phyloP scores from a whole-genome alignment of 1,140 invertebrate genomes.

The Caenorhabditis inopinata region DNA sequence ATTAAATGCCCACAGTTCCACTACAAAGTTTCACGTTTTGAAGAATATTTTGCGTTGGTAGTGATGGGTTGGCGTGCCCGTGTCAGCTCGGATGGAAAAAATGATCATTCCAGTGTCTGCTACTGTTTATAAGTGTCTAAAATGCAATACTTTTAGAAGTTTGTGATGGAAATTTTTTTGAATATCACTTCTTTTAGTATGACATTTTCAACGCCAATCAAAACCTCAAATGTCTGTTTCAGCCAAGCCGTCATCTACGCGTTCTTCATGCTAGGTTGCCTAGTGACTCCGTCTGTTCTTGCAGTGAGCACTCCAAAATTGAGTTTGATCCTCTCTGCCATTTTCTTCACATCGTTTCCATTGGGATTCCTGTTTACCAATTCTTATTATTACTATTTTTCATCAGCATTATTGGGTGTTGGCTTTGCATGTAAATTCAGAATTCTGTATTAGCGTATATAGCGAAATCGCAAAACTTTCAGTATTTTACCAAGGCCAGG shows the following conservation, averaged over 20 bases:
- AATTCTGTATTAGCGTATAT: neutral
- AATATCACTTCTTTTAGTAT: too few relatives aligned
- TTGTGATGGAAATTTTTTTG: too few relatives aligned
- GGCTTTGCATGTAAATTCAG: slow-evolving; percentile 38
- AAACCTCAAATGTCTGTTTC: too few relatives aligned
- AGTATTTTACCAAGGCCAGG: slow-evolving; percentile 43
- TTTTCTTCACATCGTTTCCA: slow-evolving; percentile 16
- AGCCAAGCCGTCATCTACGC: slow-evolving; percentile 31
- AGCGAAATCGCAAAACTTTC: neutral
- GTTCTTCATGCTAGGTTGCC: slow-evolving; percentile 29
- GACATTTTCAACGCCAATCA: too few relatives aligned
- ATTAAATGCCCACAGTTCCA: too few relatives aligned
- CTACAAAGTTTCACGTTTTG: too few relatives aligned
- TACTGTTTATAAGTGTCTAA: too few relatives aligned
- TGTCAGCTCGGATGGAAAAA: too few relatives aligned
- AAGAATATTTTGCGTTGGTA: too few relatives aligned
- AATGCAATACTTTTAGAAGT: too few relatives aligned
- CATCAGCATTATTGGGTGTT: slow-evolving; percentile 34
- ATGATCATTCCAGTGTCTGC: too few relatives aligned
- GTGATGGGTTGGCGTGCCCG: too few relatives aligned
- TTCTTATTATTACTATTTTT: slow-evolving; percentile 30
- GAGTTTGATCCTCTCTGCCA: neutral
- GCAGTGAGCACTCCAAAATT: slow-evolving; percentile 26
- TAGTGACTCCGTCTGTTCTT: slow-evolving; percentile 20
- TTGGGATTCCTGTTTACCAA: slow-evolving; percentile 40